Evolutionary conservation across 1,140 invertebrate genomes (phyloP).

Genomic region (Drosophila parabipectinata): DNA sequence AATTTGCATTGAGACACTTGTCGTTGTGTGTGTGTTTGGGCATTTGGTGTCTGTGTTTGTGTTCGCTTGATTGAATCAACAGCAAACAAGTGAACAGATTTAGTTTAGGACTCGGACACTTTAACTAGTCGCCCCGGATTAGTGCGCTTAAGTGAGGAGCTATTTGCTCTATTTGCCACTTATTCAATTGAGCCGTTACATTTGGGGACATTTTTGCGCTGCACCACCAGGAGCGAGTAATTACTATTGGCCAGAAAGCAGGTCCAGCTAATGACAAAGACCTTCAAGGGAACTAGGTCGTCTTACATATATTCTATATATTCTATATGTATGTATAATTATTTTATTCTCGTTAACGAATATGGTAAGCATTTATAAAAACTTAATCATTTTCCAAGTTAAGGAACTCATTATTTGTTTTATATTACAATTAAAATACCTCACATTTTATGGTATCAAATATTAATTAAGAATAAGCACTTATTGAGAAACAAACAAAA

Average conservation of each 20-base stretch:
- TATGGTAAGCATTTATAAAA: no score
- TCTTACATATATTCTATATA: not conserved
- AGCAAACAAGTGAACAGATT: slow-evolving; percentile 61
- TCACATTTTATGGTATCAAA: no score
- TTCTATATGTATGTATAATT: not conserved
- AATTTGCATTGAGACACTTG: slow-evolving; percentile 63
- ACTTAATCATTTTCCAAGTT: no score
- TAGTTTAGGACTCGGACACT: slow-evolving; percentile 68
- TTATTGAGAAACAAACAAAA: no score
- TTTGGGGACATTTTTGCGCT: slow-evolving; percentile 28
- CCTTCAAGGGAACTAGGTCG: slow-evolving; percentile 44
- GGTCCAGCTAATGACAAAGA: slow-evolving; percentile 36
- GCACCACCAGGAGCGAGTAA: slow-evolving; percentile 33
- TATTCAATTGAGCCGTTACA: slow-evolving; percentile 58
- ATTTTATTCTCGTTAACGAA: not conserved
- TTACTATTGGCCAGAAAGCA: slow-evolving; percentile 21
- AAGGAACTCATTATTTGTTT: no score
- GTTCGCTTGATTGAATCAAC: slow-evolving; percentile 70
- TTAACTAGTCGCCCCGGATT: slow-evolving; percentile 64
- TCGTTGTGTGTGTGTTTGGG: slow-evolving; percentile 19
- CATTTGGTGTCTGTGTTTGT: slow-evolving; percentile 7
- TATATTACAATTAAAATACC: no score
- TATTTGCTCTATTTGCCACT: slow-evolving; percentile 53
- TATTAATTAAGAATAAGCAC: no score
- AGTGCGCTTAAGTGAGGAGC: slow-evolving; percentile 30